Conservation (phyloP, 2,113 vertebrate genomes). For the Panthera leo region DNA sequence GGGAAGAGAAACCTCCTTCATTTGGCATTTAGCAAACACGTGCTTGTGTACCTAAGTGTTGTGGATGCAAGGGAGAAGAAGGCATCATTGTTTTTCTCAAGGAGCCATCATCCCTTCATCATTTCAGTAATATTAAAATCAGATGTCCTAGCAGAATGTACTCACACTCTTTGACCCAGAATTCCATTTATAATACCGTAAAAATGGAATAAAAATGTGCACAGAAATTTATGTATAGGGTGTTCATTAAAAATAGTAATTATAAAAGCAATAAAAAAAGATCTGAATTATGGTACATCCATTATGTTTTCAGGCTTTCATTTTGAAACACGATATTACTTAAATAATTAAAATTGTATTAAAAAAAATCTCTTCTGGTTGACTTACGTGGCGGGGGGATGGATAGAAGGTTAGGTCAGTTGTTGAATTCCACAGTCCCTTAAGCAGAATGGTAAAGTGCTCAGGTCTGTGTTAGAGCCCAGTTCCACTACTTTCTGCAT, state of each 20-base stretch:
- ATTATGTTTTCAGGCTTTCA: constrained; percentile 40
- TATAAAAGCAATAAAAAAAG: constrained; percentile 35
- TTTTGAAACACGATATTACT: constrained; percentile 22
- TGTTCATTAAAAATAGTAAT: constrained; percentile 45
- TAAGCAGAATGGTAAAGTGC: background rate
- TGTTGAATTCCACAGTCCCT: background rate
- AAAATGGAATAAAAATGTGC: constrained; percentile 5
- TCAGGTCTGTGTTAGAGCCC: background rate
- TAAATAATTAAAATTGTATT: constrained; percentile 29
- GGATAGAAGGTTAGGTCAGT: background rate
- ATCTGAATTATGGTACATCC: background rate
- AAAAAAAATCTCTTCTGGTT: background rate
- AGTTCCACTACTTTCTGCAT: background rate
- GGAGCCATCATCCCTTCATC: background rate
- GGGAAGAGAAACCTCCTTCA: background rate
- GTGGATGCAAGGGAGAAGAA: background rate
- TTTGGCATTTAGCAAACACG: background rate
- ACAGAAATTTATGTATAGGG: constrained; percentile 22
- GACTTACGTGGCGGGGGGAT: background rate
- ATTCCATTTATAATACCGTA: constrained; percentile 28
- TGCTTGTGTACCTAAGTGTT: background rate
- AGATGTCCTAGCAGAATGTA: constrained; percentile 30
- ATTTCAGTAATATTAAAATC: constrained; percentile 51
- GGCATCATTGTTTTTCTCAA: background rate
- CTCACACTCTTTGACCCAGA: background rate